These are phyloP conservation scores for Abrostola tripartita DNA, from an alignment of 2,888 invertebrate genomes.

Conservation along the genomic window DNA sequence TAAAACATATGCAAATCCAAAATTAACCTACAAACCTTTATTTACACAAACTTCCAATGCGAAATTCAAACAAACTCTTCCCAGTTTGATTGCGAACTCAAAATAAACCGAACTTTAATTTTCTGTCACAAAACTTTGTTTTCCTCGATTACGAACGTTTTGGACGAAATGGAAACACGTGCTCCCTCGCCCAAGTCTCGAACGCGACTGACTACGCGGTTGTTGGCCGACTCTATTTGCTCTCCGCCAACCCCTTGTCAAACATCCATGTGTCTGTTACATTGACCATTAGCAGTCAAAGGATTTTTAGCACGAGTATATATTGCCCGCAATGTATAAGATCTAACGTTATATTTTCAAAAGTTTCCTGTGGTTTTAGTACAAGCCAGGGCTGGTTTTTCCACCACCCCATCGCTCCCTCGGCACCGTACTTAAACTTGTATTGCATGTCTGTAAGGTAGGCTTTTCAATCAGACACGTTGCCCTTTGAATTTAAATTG, in stretches of 20 bases:
- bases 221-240: constrained; percentile 54
- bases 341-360: constrained; percentile 3
- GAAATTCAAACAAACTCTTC: constrained; percentile 56
- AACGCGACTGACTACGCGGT: constrained; percentile 62
- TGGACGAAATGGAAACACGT: constrained; percentile 56
- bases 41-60: constrained; percentile 60
- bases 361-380: constrained; percentile 19
- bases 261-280: constrained; percentile 44
- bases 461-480: constrained; percentile 79
- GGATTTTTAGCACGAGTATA: background rate
- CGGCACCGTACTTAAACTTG: constrained; percentile 71
- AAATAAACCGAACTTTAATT: constrained; percentile 63
- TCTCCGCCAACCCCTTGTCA: constrained; percentile 33
- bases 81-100: constrained; percentile 54
- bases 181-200: constrained; percentile 52
- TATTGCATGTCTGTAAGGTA: constrained; percentile 80
- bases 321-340: constrained; percentile 54
- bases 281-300: constrained; percentile 50
- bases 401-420: constrained; percentile 61
- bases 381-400: constrained; percentile 53
- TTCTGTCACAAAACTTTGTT: constrained; percentile 73
- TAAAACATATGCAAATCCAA: constrained; percentile 45
- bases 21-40: constrained; percentile 58
- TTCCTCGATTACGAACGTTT: constrained; percentile 62
- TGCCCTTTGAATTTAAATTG: constrained; percentile 59